Evolutionary conservation across 2,888 invertebrate species (phyloP).

Genomic region (Cotesia congregata): DNA sequence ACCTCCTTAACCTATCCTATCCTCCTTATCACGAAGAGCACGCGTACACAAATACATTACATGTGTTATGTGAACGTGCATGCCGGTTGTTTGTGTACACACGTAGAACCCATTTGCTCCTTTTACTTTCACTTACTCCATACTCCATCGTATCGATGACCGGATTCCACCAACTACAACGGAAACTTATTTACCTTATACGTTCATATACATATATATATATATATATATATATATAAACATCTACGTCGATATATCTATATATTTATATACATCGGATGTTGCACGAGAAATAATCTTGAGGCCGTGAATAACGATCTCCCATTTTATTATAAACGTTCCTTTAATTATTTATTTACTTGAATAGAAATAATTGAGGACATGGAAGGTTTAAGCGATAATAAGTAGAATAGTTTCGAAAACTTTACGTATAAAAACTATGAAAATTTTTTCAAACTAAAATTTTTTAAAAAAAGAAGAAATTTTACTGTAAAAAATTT

Average conservation of each 20-base stretch:
- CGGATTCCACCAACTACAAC: conserved; percentile 55
- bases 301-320: conserved; percentile 28
- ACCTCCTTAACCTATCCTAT: neutral
- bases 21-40: conserved; percentile 42
- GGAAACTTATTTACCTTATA: conserved; percentile 38
- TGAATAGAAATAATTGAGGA: neutral
- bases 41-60: conserved; percentile 35
- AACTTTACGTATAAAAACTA: too few species aligned
- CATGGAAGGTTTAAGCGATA: too few species aligned
- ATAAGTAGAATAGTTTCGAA: too few species aligned
- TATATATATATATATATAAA: neutral
- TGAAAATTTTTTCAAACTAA: too few species aligned
- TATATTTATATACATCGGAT: conserved; percentile 35
- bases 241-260: neutral
- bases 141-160: conserved; percentile 52
- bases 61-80: neutral
- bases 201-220: neutral
- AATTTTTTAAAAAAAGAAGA: too few species aligned
- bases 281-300: conserved; percentile 36
- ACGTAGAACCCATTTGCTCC: conserved; percentile 6
- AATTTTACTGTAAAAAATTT: too few species aligned
- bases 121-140: conserved; percentile 64
- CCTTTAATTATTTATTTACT: neutral
- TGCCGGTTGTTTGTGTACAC: neutral
- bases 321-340: conserved; percentile 3